Evolutionary conservation across 2,113 vertebrate genomes (phyloP), one percentile per base, ranked within the genome.

Genomic region (Lepus europaeus): DNA sequence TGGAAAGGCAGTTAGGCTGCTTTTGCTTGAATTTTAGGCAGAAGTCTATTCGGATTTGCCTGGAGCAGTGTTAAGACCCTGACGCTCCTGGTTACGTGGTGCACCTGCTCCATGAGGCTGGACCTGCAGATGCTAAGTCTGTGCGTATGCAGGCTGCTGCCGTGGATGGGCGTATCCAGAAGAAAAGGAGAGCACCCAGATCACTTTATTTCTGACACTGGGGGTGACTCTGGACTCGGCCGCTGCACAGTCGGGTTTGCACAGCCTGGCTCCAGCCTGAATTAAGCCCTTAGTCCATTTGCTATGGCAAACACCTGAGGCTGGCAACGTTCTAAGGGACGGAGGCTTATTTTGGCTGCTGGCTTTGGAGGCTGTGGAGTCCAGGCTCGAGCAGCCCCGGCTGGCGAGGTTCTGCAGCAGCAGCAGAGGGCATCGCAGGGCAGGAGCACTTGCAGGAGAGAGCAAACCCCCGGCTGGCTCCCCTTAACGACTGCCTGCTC

Each of bases 1-100:
- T 89, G 23, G n/a, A 85, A 89, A 83, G 69, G 29, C 33, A 84
- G 1, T 79, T 29, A 51, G 19, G 19, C 31, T 33, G 25, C 56
- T 87, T 61, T 70, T 59, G 45, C 13, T 49, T 56, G 64, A 85
- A 86, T 66, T 91, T 69, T 93, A 63, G 87, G 53, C 23, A 69
- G 19, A n/a, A 68, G 11, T 27, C 23, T 33, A 22, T 17, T 93
- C 10, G 25, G 31, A 4, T 88, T 53, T 90, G 68, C 89, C 73
- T 87, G 61, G 61, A 97, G 84, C 66, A 64, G 83, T 79, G 49
- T 90, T 94, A 69, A 95, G 73, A 36, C 69, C 68, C 7, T 53
- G 20, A 10, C 17, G 8, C 5, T 1, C 13, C 2, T n/a, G 29
- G 13, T 51, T 29, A 14, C 49, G 51, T 27, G 36, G 73, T 79